These are phyloP conservation scores for Chrysomela aeneicollis DNA, from an alignment of 2,888 invertebrate genomes.

Conservation along the genomic window DNA sequence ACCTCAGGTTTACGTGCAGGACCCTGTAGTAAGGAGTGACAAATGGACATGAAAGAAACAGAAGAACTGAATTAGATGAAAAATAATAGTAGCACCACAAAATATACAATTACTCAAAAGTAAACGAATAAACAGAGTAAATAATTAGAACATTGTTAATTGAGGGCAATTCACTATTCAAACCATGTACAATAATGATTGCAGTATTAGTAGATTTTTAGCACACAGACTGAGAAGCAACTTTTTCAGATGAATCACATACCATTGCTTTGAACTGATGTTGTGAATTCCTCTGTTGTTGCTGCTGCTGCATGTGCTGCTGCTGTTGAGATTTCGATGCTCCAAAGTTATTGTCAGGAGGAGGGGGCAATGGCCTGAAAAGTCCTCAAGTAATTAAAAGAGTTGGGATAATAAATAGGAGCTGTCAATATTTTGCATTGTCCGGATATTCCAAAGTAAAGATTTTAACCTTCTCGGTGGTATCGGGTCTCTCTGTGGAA, in stretches of 20 bases:
- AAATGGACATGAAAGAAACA: conserved; percentile 69
- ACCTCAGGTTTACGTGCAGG: conserved; percentile 92
- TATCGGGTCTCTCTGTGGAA: conserved; percentile 89
- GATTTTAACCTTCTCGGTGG: conserved; percentile 66
- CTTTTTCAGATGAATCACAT: conserved; percentile 49
- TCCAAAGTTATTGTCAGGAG: conserved; percentile 72
- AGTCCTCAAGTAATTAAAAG: neutral
- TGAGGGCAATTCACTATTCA: neutral
- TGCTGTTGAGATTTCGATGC: conserved; percentile 61
- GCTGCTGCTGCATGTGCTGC: conserved; percentile 57
- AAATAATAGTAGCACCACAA: conserved; percentile 54
- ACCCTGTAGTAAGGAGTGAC: conserved; percentile 68
- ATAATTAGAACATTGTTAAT: conserved; percentile 19
- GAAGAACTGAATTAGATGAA: conserved; percentile 64
- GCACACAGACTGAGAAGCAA: too few species aligned
- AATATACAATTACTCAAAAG: conserved; percentile 38
- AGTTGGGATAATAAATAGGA: neutral
- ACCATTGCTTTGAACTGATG: conserved; percentile 91
- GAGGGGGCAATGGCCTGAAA: conserved; percentile 81
- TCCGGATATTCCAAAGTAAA: neutral
- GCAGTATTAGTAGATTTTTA: too few species aligned
- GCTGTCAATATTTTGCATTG: neutral
- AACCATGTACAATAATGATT: conserved; percentile 16
- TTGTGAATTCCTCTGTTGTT: conserved; percentile 83
- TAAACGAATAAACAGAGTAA: conserved; percentile 28